Evolutionary conservation across 2,797 vertebrate genomes (phyloP), one percentile per base, ranked within the genome.

Genomic region (Apogon talboti): DNA sequence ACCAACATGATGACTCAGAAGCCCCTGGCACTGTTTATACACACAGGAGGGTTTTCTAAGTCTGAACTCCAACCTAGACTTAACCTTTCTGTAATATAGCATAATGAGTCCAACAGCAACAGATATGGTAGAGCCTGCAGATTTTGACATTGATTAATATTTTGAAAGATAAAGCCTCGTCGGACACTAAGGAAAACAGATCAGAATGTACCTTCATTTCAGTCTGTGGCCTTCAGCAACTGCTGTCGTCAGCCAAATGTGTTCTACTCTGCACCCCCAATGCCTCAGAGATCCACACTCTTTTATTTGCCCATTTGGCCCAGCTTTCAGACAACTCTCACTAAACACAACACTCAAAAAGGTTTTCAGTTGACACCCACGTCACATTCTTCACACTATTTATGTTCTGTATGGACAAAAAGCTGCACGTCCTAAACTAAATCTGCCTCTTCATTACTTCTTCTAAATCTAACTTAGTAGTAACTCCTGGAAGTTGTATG

Each of bases 131-230:
- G 6, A 41, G 11, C 14, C 8, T 8, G 8, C 40, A 55, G n/a
- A 10, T 24, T n/a, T 14, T 12, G 24, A 8, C 11, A 28, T 10
- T 33, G 2, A 14, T 40, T 38, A 18, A 43, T 51, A 48, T 71
- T 70, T 63, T 74, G 28, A 69, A 61, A 51, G 42, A 38, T 28
- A 28, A 65, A 54, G 46, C 9, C 9, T 24, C 4, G 35, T 28
- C 18, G 37, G 11, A 50, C 14, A 49, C 3, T 30, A 0, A 14
- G 18, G 2, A 4, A 11, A 28, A 49, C 11, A 38, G 11, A 61
- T 43, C 9, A 37, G 30, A 33, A 42, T 56, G 45, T 68, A 24
- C 49, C 61, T 79, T 81, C 80, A 74, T 81, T 81, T 74, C 43
- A 70, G 67, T 61, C 60, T 41, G 55, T 35, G 51, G 57, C 35